These are phyloP conservation scores for Alviniconcha marisindica DNA, from an alignment of 1,140 invertebrate species.

Conservation along the genomic window DNA sequence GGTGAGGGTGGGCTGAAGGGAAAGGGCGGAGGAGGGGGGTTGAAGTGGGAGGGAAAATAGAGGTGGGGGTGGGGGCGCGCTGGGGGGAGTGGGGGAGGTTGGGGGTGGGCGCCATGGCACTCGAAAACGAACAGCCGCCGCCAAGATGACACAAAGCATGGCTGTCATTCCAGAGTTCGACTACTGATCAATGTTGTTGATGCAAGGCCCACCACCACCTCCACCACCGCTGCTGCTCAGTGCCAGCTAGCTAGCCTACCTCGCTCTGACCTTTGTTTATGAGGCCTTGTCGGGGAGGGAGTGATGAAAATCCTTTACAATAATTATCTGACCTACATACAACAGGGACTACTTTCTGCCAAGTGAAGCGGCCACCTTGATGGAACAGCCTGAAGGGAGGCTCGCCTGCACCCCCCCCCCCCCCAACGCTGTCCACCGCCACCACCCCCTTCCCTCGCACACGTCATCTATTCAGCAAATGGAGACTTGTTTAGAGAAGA, in stretches of 20 bases:
- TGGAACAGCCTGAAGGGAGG: constrained; percentile 23
- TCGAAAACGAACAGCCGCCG: background rate
- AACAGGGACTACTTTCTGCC: constrained; percentile 39
- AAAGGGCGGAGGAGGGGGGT: background rate
- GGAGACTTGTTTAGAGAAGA: no score
- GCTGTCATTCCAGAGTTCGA: constrained; percentile 26
- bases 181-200: constrained; percentile 29
- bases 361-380: constrained; percentile 34
- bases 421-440: background rate
- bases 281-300: constrained; percentile 34
- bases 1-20: background rate
- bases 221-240: background rate
- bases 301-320: constrained; percentile 38
- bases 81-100: background rate
- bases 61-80: no score
- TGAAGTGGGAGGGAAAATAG: background rate
- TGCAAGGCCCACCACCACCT: constrained; percentile 3
- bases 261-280: constrained; percentile 31
- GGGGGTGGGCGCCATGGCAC: background rate
- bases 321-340: constrained; percentile 43
- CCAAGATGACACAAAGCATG: constrained; percentile 18
- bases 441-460: background rate
- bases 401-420: background rate
- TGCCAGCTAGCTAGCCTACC: constrained; percentile 20
- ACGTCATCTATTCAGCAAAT: no score